These are phyloP conservation scores for Glyptemys insculpta DNA, from an alignment of 2,797 vertebrate species.

Conservation along the genomic window DNA sequence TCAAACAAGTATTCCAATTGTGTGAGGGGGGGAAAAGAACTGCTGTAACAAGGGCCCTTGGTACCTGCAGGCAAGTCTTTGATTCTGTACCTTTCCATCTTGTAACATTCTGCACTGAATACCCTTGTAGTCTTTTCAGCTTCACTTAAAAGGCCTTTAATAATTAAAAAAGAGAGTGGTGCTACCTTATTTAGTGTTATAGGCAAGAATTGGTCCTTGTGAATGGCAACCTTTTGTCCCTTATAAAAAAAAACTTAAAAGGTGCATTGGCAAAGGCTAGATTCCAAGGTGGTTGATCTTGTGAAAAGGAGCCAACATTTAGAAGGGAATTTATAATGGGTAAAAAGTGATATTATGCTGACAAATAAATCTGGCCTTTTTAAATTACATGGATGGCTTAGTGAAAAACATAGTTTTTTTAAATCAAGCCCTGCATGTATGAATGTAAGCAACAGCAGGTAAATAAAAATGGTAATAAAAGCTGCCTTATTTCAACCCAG, in stretches of 20 bases:
- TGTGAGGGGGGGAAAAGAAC: conserved; percentile 54
- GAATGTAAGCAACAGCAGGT: neutral
- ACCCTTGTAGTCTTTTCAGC: conserved; percentile 62
- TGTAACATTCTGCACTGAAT: conserved; percentile 57
- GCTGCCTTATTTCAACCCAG: neutral
- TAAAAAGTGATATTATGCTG: neutral
- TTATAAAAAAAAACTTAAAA: neutral
- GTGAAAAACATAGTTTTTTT: neutral
- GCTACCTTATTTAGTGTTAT: conserved; percentile 39
- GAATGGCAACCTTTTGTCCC: conserved; percentile 7
- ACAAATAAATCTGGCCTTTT: neutral
- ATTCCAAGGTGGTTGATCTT: conserved; percentile 1
- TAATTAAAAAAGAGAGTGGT: conserved; percentile 69
- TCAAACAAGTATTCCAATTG: conserved; percentile 73
- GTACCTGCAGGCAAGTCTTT: conserved; percentile 71
- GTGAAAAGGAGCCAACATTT: neutral
- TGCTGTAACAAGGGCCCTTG: conserved; percentile 56
- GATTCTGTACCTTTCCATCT: conserved; percentile 66
- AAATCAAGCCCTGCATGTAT: neutral
- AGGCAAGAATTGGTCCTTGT: conserved; percentile 1
- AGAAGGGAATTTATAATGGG: neutral
- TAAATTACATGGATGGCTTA: neutral
- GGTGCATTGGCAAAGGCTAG: neutral
- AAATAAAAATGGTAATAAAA: neutral
- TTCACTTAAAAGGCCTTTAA: conserved; percentile 62